Evolutionary conservation across 2,113 vertebrate species (phyloP).

Genomic region (Cacatua alba): DNA sequence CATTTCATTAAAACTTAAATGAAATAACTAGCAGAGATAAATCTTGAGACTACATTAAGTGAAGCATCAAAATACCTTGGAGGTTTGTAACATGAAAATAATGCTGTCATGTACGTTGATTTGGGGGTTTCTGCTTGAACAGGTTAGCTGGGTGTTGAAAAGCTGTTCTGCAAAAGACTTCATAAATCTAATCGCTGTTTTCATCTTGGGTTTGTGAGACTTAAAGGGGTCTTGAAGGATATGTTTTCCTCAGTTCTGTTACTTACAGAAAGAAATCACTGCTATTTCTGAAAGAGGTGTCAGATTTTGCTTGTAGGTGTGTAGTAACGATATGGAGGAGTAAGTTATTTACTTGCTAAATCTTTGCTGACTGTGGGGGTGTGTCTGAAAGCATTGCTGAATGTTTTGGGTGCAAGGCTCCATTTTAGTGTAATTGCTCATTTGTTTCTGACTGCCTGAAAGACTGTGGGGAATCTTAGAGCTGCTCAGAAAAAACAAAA

Average conservation of each 20-base stretch:
- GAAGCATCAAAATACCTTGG: neutral
- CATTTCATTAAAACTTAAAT: conserved; percentile 29
- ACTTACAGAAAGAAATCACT: neutral
- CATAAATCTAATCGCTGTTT: conserved; percentile 37
- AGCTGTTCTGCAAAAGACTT: neutral
- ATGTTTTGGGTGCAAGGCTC: conserved; percentile 37
- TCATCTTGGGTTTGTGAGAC: neutral
- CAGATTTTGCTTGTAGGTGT: conserved; percentile 19
- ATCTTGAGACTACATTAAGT: neutral
- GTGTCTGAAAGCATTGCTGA: conserved; percentile 43
- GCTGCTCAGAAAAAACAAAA: neutral
- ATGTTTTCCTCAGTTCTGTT: neutral
- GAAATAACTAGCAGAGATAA: conserved; percentile 19
- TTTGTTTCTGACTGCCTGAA: conserved; percentile 33
- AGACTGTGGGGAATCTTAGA: neutral
- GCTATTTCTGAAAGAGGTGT: conserved; percentile 21
- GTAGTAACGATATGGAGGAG: conserved; percentile 44
- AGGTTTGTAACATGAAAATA: conserved; percentile 5
- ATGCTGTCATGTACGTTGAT: neutral
- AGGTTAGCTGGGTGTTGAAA: neutral
- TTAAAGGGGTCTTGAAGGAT: neutral
- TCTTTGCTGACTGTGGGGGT: conserved; percentile 24
- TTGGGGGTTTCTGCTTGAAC: conserved; percentile 38
- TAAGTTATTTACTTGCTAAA: conserved; percentile 50
- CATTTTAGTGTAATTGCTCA: conserved; percentile 38